phyloP scores from a whole-genome alignment of 2,797 vertebrate genomes.

The Coregonus suidteri region DNA sequence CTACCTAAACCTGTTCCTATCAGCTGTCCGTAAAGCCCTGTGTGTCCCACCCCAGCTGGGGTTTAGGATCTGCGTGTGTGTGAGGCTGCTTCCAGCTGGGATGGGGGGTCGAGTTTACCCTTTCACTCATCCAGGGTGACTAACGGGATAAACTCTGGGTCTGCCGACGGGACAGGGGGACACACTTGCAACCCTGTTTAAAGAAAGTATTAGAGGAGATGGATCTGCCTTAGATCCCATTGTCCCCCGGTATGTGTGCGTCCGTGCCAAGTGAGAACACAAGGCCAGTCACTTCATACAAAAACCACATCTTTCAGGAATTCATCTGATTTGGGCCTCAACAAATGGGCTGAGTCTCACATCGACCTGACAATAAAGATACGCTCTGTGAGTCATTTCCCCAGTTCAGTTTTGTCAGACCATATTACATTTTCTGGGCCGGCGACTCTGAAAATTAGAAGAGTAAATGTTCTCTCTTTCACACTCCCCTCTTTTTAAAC shows the following conservation, averaged over 20 bases:
- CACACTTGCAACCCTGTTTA: conserved; percentile 74
- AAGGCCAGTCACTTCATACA: conserved; percentile 51
- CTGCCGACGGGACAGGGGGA: conserved; percentile 74
- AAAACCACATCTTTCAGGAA: conserved; percentile 37
- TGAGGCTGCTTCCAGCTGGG: conserved; percentile 69
- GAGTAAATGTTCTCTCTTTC: conserved; percentile 74
- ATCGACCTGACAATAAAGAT: conserved; percentile 50
- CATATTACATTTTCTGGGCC: conserved; percentile 60
- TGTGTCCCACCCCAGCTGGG: conserved; percentile 52
- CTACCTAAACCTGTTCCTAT: conserved; percentile 72
- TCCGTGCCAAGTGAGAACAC: conserved; percentile 63
- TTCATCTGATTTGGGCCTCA: conserved; percentile 59
- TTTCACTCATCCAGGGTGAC: conserved; percentile 79
- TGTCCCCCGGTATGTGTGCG: conserved; percentile 64
- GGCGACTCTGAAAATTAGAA: conserved; percentile 69
- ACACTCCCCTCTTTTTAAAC: conserved; percentile 57
- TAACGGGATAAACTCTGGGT: conserved; percentile 77
- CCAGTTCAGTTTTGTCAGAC: conserved; percentile 45
- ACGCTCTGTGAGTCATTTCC: conserved; percentile 45
- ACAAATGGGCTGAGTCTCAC: conserved; percentile 44
- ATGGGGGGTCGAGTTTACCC: conserved; percentile 74
- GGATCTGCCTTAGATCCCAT: conserved; percentile 76
- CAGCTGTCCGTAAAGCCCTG: conserved; percentile 70
- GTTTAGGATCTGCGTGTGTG: conserved; percentile 30
- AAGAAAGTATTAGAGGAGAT: conserved; percentile 75